Percentiles rank a stretch among this genome's conserved stretches.
These are phyloP conservation scores for Mystacornis crossleyi DNA, from an alignment of 2,113 vertebrate genomes.

Conservation along the genomic window DNA sequence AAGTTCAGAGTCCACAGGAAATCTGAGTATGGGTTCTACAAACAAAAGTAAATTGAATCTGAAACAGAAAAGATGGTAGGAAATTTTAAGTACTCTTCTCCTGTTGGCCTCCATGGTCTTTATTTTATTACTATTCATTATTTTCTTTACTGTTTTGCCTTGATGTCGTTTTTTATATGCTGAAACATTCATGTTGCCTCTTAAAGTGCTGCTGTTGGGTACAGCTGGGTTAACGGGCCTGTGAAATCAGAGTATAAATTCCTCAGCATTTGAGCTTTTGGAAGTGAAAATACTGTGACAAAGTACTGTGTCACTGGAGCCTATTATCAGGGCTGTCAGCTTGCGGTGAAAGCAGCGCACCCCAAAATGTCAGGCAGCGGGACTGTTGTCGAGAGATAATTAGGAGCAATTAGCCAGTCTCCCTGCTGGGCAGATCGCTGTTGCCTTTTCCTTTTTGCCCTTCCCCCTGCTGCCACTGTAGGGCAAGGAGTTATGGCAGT, in stretches of 20 bases:
- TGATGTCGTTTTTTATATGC: not conserved
- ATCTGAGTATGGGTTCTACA: not conserved
- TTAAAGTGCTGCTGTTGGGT: not conserved
- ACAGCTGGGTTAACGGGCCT: not conserved
- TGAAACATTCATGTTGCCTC: not conserved
- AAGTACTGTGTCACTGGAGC: not conserved
- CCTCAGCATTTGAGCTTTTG: not conserved
- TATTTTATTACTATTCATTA: not conserved
- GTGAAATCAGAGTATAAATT: not conserved
- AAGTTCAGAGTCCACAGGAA: not conserved
- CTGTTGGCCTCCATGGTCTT: not conserved
- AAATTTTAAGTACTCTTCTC: not conserved
- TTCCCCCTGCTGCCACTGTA: not conserved
- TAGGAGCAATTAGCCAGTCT: slow-evolving; percentile 70
- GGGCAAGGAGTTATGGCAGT: not conserved
- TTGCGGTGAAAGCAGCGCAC: not conserved
- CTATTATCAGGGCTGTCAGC: not conserved
- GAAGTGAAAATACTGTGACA: not conserved
- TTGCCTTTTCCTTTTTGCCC: not conserved
- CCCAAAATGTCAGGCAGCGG: slow-evolving; percentile 61
- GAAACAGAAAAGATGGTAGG: not conserved
- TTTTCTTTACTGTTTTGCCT: not conserved
- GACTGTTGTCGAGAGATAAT: slow-evolving; percentile 47
- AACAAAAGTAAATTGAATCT: not conserved
- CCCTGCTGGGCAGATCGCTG: slow-evolving; percentile 53